Base-by-base conservation (phyloP, 2,113 vertebrate species). In the Coracopsis vasa region DNA sequence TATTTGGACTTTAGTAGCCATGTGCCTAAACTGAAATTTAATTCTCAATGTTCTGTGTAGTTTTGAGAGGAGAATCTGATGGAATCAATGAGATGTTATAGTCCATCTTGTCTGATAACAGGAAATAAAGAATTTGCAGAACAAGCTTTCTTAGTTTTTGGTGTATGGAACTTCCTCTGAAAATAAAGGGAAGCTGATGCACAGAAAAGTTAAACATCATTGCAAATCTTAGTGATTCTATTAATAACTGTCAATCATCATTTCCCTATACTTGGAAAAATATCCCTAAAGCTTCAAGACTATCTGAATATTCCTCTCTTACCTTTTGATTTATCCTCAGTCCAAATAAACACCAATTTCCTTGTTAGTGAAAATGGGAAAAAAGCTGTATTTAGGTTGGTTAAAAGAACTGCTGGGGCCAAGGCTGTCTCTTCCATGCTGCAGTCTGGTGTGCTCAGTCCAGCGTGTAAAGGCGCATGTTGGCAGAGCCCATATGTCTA, bases 301-400 rank as follows among this genome's bases (percentile, higher is more conserved):
- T 67, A 37, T 45, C 66, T 51, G 78, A 94, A 53, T 14, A 85
- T 17, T 81, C 25, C 14, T 85, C 12, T 80, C 35, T 71, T 47
- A 47, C 50, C 37, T 91, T 87, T 87, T 64, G 48, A 31, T 84
- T 84, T 92, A 56, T 85, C 21, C 19, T 95, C 21, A 20, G 69
- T 80, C 9, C 37, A 83, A 86, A 88, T 66, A 73, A 21, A 11
- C 13, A 25, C 18, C 27, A 16, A 28, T 86, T 88, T 90, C 42
- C 35, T 78, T 47, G 11, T 50, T 77, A 60, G 15, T 86, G 42
- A 53, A 66, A 79, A 31, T 25, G 24, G 27, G 27, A 83, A 71
- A 24, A 13, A 80, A 39, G 23, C 27, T 85, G 35, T 58, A 4
- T 87, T 65, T 89, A 27, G 14, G 16, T 33, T n/a, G 24, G 29